Evolutionary conservation across 2,113 vertebrate species (phyloP), one percentile per base, ranked within the genome.

Genomic region (Carassius gibelio): DNA sequence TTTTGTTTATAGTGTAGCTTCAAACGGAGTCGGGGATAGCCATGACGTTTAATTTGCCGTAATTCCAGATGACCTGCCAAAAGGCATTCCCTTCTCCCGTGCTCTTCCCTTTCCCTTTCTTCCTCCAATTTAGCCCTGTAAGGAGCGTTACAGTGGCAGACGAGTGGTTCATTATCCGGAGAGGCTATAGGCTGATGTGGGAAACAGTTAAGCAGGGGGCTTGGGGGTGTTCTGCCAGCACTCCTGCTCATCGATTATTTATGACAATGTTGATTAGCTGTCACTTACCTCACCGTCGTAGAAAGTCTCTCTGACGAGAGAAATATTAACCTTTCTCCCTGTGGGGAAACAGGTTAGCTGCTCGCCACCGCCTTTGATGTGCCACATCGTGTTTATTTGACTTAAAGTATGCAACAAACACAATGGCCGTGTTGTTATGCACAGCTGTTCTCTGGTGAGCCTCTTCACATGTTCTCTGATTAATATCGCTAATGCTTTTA

Each of bases 201-300:
- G 79, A 87, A 85, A 81, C 64, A 7, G 89, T 84, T 88, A 88
- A 88, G 84, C 75, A 38, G 68, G 82, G 69, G 76, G 64, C 75
- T 21, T 61, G 26, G 84, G 61, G 59, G 74, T 57, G 66, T 66
- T 80, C 62, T 45, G 79, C 71, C 48, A 34, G 52, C n/a, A 75
- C 85, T 78, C 13, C 57, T 68, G 30, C 93, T 93, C 95, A 95
- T 95, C 94, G 95, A 95, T 95, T 95, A 95, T 95, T 95, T 95
- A 95, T 95, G 94, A 95, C 95, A 94, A 93, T 95, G 95, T 94
- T 95, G 95, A 95, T 95, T 95, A 95, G 95, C 95, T 95, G 95
- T 95, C 95, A 95, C 93, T 94, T 94, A 93, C 92, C 93, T 93
- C 90, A 88, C 92, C 92, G 91, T 91, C 89, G 92, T 92, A 93